These are phyloP conservation scores for Fissipunctia ypsillon DNA, from an alignment of 2,888 invertebrate genomes.

Conservation along the genomic window DNA sequence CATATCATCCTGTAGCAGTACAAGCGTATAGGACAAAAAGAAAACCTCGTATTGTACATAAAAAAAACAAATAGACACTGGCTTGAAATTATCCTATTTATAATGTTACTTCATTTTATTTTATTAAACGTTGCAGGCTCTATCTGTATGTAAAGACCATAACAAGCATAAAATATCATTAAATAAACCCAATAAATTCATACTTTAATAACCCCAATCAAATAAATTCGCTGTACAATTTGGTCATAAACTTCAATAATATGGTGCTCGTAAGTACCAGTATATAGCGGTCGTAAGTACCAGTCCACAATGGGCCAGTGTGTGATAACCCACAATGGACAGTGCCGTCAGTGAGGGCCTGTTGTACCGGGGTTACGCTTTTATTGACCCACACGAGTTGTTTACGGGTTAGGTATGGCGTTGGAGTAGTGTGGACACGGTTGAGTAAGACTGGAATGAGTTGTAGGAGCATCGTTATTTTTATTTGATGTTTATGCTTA, in stretches of 20 bases:
- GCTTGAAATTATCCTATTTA: not conserved
- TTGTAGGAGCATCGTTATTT: not conserved
- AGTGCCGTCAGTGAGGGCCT: conserved; percentile 63
- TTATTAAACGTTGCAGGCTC: not conserved
- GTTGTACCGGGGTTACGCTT: conserved; percentile 71
- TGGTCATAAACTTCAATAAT: conserved; percentile 42
- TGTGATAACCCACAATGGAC: conserved; percentile 62
- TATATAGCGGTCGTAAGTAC: conserved; percentile 24
- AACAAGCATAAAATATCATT: conserved; percentile 1
- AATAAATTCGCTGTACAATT: conserved; percentile 35
- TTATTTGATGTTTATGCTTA: not conserved
- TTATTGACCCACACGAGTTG: conserved; percentile 71
- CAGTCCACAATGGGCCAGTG: conserved; percentile 53
- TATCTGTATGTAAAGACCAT: not conserved
- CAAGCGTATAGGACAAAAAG: too few relatives aligned
- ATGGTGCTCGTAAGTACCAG: conserved; percentile 21
- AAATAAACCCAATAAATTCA: conserved; percentile 34
- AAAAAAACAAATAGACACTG: not conserved
- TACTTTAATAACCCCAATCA: conserved; percentile 24
- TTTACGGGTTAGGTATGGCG: conserved; percentile 64
- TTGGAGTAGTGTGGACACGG: conserved; percentile 58
- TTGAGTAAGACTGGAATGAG: not conserved
- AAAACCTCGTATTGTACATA: not conserved
- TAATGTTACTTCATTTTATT: not conserved
- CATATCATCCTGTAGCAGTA: not conserved